Evolutionary conservation across 2,888 invertebrate genomes (phyloP).

Genomic region (Embidobia sp.): DNA sequence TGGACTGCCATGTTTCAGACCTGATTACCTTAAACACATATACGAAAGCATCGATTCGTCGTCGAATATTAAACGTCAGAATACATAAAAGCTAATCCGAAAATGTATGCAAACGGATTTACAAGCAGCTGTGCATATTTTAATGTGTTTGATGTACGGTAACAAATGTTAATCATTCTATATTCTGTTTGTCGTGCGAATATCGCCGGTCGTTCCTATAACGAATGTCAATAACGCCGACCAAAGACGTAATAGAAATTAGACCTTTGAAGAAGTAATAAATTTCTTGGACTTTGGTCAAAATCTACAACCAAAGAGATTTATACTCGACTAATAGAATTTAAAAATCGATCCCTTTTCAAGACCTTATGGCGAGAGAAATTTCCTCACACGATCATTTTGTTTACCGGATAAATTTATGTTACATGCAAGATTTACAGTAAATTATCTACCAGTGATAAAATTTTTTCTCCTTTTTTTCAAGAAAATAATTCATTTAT

Average conservation of each 20-base stretch:
- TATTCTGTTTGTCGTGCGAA: constrained; percentile 33
- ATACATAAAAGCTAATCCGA: constrained; percentile 38
- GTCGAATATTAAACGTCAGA: constrained; percentile 35
- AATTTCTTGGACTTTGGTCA: background rate
- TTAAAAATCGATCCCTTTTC: background rate
- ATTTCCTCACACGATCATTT: too few species aligned
- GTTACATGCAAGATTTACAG: too few species aligned
- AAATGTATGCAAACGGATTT: constrained; percentile 51
- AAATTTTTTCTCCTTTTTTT: too few species aligned
- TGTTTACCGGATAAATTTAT: too few species aligned
- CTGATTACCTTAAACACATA: constrained; percentile 32
- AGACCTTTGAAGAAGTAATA: constrained; percentile 2
- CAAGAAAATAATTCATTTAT: too few species aligned
- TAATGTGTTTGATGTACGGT: constrained; percentile 33
- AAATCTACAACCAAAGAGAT: background rate
- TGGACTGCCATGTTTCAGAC: constrained; percentile 6
- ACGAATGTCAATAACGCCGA: background rate
- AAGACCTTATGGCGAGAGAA: too few species aligned
- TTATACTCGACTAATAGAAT: too few species aligned
- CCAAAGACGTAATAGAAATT: background rate
- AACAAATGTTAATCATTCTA: constrained; percentile 33
- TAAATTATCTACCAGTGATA: too few species aligned
- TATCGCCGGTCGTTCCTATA: background rate
- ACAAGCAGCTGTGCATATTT: constrained; percentile 34
- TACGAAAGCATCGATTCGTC: constrained; percentile 3